A percentile compares a stretch with the other conserved stretches of the same genome.
Conservation (phyloP, 2,888 invertebrate species). For the Leucoma salicis region DNA sequence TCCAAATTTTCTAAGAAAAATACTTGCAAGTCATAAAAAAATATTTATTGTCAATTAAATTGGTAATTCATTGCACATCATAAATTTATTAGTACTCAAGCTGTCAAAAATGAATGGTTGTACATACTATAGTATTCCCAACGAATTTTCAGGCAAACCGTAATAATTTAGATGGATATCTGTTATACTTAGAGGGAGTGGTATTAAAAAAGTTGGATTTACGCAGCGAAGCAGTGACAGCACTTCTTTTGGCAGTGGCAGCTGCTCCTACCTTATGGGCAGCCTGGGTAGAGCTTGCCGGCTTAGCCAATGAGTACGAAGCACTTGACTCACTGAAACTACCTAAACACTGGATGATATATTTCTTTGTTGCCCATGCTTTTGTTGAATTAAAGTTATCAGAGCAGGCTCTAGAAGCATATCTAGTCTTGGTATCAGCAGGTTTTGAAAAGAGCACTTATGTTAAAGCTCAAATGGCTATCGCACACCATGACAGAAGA, state of each 20-base stretch:
- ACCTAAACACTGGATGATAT: conserved; percentile 97
- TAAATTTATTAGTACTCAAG: too few species aligned
- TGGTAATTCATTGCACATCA: too few species aligned
- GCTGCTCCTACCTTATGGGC: conserved; percentile 95
- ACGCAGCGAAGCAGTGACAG: conserved; percentile 87
- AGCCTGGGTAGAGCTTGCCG: conserved; percentile 95
- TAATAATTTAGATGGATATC: conserved; percentile 92
- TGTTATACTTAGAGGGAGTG: conserved; percentile 94
- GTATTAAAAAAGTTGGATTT: conserved; percentile 94
- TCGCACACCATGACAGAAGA: conserved; percentile 95
- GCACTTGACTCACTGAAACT: conserved; percentile 84
- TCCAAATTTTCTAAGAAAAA: too few species aligned
- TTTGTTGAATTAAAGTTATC: conserved; percentile 94
- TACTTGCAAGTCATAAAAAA: too few species aligned
- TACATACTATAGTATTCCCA: too few species aligned
- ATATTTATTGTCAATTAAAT: too few species aligned
- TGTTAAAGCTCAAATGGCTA: conserved; percentile 94
- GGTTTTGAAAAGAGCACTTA: conserved; percentile 95
- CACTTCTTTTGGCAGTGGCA: conserved; percentile 90
- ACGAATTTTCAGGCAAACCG: conserved; percentile 79
- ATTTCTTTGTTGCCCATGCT: conserved; percentile 94
- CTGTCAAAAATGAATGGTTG: too few species aligned
- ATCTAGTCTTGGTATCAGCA: conserved; percentile 86
- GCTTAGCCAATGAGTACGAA: conserved; percentile 91
- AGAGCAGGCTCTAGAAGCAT: conserved; percentile 93